Evolutionary conservation across 2,113 vertebrate genomes (phyloP).

Genomic region (Lagopus muta): DNA sequence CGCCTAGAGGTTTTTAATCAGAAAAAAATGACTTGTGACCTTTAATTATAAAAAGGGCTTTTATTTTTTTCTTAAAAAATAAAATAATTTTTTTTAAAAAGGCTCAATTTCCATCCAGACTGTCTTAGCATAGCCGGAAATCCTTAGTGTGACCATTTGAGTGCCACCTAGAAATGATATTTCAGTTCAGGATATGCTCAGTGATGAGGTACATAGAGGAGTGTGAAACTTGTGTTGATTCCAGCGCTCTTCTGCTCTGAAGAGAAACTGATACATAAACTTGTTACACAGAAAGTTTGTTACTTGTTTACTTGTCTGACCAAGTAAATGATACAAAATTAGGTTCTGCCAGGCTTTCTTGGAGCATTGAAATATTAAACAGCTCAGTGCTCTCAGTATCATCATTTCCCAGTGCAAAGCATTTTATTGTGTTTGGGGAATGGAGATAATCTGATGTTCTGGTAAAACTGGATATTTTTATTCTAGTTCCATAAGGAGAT

Average conservation of each 20-base stretch:
- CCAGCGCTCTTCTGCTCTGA: neutral
- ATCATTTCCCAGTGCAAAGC: neutral
- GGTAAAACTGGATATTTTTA: neutral
- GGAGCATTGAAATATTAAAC: neutral
- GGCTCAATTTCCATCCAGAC: neutral
- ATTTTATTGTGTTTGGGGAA: neutral
- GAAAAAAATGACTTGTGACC: neutral
- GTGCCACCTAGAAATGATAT: neutral
- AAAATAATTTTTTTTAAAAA: no score
- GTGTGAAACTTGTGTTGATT: neutral
- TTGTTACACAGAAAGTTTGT: neutral
- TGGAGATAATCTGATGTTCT: neutral
- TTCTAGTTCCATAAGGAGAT: neutral
- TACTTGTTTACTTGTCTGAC: neutral
- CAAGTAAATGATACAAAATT: neutral
- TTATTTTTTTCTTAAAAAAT: neutral
- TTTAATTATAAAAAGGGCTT: neutral
- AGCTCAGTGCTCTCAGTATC: neutral
- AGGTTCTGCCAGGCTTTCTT: neutral
- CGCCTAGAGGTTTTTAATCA: neutral
- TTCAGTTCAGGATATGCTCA: neutral
- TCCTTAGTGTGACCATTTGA: neutral
- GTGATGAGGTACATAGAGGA: neutral
- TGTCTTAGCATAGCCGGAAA: neutral
- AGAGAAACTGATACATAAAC: neutral